These are phyloP conservation scores for Catagonus wagneri DNA, from an alignment of 2,113 vertebrate genomes.

Conservation along the genomic window DNA sequence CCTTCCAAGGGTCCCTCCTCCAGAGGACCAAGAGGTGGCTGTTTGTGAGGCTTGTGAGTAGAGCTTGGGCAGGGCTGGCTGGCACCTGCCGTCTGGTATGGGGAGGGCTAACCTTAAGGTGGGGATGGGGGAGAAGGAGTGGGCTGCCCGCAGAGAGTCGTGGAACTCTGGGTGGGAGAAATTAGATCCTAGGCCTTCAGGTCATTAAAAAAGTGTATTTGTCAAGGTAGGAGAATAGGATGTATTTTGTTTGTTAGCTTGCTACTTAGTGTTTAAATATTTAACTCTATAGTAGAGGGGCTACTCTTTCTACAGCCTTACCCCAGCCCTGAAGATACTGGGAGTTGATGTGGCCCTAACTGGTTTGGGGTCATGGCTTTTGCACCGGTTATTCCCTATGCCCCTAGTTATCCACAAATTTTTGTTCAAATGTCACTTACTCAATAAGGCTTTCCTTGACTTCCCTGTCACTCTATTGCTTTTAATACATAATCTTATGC, in stretches of 20 bases:
- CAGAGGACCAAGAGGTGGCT: not conserved
- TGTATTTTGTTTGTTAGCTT: constrained; percentile 10
- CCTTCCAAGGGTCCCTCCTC: not conserved
- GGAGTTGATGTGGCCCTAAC: not conserved
- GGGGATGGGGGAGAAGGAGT: not conserved
- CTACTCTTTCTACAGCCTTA: not conserved
- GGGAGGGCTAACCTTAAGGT: not conserved
- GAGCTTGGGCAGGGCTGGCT: not conserved
- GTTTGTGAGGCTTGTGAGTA: not conserved
- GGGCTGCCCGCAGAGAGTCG: not conserved
- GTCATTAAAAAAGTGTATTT: not conserved
- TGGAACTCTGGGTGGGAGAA: too few species aligned
- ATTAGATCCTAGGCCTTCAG: not conserved
- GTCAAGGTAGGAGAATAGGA: not conserved
- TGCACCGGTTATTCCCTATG: not conserved
- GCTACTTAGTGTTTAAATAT: not conserved
- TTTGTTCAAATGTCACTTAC: constrained; percentile 7
- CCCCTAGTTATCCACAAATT: not conserved
- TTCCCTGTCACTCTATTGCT: not conserved
- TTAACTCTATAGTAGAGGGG: not conserved
- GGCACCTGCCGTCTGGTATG: not conserved
- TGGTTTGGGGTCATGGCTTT: not conserved
- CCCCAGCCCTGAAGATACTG: not conserved
- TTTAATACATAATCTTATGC: not conserved
- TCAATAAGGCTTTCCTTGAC: not conserved